Conservation (phyloP, 92 coral and sea anemone genomes). For the Parazoanthus atlanticus region DNA sequence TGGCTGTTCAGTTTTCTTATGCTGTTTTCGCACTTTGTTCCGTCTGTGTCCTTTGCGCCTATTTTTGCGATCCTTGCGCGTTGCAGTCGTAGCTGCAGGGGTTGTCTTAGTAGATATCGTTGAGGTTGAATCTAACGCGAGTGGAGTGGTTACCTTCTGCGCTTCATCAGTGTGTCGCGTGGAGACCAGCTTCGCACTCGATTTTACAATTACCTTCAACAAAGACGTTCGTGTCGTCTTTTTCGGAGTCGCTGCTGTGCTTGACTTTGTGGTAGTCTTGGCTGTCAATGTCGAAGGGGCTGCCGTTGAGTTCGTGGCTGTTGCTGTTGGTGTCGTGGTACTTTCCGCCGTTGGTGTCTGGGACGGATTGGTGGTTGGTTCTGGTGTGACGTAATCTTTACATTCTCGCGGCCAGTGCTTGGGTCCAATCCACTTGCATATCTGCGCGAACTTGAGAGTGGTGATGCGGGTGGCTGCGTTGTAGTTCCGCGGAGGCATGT, state of each 20-base stretch:
- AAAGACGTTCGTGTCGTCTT: not conserved
- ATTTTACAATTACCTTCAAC: not conserved
- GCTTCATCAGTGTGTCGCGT: not conserved
- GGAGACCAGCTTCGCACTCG: not conserved
- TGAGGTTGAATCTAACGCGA: not conserved
- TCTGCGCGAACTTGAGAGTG: constrained; percentile 74
- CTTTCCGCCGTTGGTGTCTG: not conserved
- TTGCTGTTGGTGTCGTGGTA: not conserved
- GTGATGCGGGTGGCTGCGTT: constrained; percentile 90
- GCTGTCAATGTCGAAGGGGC: not conserved
- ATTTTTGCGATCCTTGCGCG: constrained; percentile 21
- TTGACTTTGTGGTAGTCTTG: not conserved
- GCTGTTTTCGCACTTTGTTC: constrained; percentile 2
- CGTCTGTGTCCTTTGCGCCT: constrained; percentile 7
- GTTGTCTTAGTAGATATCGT: not conserved
- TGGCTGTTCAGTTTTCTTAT: not conserved
- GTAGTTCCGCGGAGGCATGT: constrained; percentile 58
- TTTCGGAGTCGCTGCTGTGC: not conserved
- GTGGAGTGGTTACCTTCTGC: not conserved
- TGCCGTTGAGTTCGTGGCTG: not conserved
- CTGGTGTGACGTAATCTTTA: constrained; percentile 5
- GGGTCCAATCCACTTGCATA: constrained; percentile 90
- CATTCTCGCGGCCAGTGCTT: constrained; percentile 44
- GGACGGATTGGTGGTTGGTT: not conserved
- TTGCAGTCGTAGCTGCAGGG: not conserved